These are phyloP conservation scores for Vicugna pacos DNA, from an alignment of 2,113 vertebrate genomes.

Conservation along the genomic window DNA sequence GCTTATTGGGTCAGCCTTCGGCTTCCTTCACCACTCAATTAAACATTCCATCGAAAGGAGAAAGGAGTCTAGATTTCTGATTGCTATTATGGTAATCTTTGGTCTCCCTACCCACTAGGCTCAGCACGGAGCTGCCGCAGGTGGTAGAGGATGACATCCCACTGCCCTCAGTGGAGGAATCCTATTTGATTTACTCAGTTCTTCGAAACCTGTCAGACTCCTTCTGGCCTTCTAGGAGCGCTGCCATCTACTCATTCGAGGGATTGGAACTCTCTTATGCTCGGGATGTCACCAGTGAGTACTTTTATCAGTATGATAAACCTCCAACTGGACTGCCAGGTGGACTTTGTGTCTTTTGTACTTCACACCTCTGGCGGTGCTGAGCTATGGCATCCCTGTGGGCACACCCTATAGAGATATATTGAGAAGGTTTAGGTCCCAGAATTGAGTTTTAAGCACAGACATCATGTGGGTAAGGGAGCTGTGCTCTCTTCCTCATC, in stretches of 20 bases:
- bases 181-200: background rate
- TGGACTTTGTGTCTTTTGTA: background rate
- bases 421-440: background rate
- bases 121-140: background rate
- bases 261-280: background rate
- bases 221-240: slow-evolving; percentile 85
- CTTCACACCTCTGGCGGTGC: background rate
- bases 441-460: background rate
- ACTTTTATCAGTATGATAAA: background rate
- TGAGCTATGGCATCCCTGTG: background rate
- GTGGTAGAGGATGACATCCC: background rate
- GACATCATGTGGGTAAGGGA: background rate
- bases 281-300: background rate
- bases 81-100: background rate
- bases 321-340: background rate
- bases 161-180: background rate
- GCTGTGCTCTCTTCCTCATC: background rate
- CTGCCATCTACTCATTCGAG: slow-evolving; percentile 87
- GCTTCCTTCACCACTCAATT: background rate
- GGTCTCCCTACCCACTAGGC: background rate
- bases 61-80: background rate
- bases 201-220: background rate
- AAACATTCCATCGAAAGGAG: slow-evolving; percentile 57
- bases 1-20: no score
- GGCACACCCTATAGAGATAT: background rate